Base-by-base conservation (phyloP, 1,140 invertebrate species). In the Potamilus streckersoni region DNA sequence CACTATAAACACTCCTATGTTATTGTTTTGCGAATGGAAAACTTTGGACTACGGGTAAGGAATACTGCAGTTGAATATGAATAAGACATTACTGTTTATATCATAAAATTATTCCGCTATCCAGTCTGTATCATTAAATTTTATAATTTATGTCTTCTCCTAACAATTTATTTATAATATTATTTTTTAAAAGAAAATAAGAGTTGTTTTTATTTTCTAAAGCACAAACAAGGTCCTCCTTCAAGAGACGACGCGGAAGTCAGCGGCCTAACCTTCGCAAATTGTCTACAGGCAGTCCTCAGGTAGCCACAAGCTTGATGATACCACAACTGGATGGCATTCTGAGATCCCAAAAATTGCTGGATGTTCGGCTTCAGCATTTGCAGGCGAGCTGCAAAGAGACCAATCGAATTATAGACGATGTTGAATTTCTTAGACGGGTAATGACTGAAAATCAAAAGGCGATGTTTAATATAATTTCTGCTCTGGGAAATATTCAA, bases 371-470 rank as follows among this genome's bases (percentile, higher is more conserved):
- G 67, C 78, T 90, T 31, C 89, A 90, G 70, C 88, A 90, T 71
- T 80, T 90, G 16, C 89, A 90, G 80, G 82, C 85, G 31, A 88
- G 83, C 78, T 84, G 81, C 65, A 87, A 86, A 49, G 86, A 87
- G 71, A 88, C 88, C 71, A 84, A 86, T 60, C 81, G 83, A 56
- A 84, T 88, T 23, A 84, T 87, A 60, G 87, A 89, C 76, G 89
- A 90, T 74, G 83, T 90, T 2, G 88, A 89, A 59, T 89, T 89
- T 73, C 81, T 90, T 59, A 80, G 88, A 11, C 78, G 83, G 14
- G 78, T 90, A 61, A 88, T 90, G 85, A 84, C 85, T 4, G 89
- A 90, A 77, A 90, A 90, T 73, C 88, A 89, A 70, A 90, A 90
- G 69, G 89, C 87, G 15, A 74, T 90, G 78, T 87, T 81, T 66